These are phyloP conservation scores for Hydrotaea cyrtoneurina DNA, from an alignment of 2,888 invertebrate species.

Conservation along the genomic window DNA sequence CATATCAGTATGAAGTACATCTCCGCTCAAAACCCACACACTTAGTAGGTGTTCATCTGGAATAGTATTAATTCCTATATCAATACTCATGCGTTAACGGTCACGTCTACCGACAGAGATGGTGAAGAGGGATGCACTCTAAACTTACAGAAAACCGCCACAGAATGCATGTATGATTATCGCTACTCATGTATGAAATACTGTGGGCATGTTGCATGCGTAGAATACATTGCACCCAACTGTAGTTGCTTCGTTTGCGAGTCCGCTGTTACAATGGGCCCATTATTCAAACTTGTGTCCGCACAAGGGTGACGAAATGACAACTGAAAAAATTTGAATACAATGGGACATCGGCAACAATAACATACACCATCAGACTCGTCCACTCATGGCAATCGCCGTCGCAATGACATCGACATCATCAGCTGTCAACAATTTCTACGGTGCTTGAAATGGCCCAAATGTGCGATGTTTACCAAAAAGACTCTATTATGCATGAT, in stretches of 20 bases:
- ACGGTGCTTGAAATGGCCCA: conserved; percentile 59
- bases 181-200: neutral
- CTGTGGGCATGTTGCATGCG: neutral
- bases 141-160: too few species aligned
- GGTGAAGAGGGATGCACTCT: too few species aligned
- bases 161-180: neutral
- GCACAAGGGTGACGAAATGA: conserved; percentile 70
- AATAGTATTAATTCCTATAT: too few species aligned
- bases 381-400: conserved; percentile 49
- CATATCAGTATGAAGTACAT: too few species aligned
- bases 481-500: neutral
- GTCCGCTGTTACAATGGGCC: conserved; percentile 57
- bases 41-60: too few species aligned
- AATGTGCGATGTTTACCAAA: conserved; percentile 38
- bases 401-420: conserved; percentile 62
- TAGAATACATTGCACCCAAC: neutral
- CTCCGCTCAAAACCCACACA: too few species aligned
- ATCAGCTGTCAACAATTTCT: conserved; percentile 57
- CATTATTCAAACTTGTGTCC: conserved; percentile 70
- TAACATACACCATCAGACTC: conserved; percentile 38
- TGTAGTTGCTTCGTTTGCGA: conserved; percentile 60
- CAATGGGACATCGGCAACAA: conserved; percentile 68
- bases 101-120: too few species aligned
- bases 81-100: too few species aligned
- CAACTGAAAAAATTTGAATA: conserved; percentile 72